Evolutionary conservation across 1,140 invertebrate genomes (phyloP), one percentile per base, ranked within the genome.

Genomic region (Sinella curviseta): DNA sequence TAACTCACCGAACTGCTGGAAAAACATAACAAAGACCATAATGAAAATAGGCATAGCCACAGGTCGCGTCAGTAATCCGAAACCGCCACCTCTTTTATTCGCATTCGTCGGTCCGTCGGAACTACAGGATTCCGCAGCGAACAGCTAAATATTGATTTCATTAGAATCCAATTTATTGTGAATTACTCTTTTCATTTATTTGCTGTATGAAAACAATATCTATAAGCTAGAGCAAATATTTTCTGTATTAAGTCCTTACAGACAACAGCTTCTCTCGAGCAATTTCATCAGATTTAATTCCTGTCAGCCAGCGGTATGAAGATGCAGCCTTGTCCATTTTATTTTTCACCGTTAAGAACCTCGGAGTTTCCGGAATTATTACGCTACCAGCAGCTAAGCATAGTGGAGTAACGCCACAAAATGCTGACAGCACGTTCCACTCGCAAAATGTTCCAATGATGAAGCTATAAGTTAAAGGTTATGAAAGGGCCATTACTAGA

Each of bases 361-460:
- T 90, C 0, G 95, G 95, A 0, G 95, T 96, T 87, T 97, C 95
- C 0, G 95, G 95, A 65, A 96, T 93, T 20, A 93, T 85, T 82
- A 94, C 90, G 90, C 94, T 93, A n/a, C 93, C 86, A 4, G 94
- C 79, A 1, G 94, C 87, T 84, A 94, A 95, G 4, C 94, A 91
- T 65, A 95, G 83, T 0, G 94, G 92, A 28, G 96, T 86, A 0
- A 89, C 84, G 0, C 91, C 91, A 14, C 94, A 95, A 14, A 95
- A 82, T 39, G 92, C 89, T 12, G 95, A 94, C 39, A 97, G 87
- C 70, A 90, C 85, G 20, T 90, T 91, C 94, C 94, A 96, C 84
- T 93, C 87, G 90, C 90, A 1, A 91, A 86, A 86, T 91, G 95
- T 83, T 92, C 92, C 0, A 94, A 17, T 3, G 95, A 86, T 67